Percentiles rank a stretch among this genome's conserved stretches.
Conservation (phyloP, 2,113 vertebrate species). For the Elanoides forficatus region DNA sequence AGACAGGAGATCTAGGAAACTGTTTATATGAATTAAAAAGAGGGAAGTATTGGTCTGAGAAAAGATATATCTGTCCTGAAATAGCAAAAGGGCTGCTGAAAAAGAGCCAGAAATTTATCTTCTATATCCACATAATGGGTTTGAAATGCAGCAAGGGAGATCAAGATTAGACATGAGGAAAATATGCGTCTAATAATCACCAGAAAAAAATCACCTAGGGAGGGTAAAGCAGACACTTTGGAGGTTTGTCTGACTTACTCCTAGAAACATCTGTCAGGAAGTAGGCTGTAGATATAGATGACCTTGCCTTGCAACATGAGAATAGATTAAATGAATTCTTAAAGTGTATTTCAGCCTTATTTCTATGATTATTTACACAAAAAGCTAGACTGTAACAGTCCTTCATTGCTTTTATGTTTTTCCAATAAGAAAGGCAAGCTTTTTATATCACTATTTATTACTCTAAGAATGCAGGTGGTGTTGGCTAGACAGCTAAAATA, state of each 20-base stretch:
- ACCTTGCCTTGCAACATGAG: neutral
- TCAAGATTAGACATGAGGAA: slow-evolving; percentile 23
- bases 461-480: neutral
- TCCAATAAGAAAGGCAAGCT: neutral
- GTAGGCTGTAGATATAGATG: neutral
- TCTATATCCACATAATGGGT: neutral
- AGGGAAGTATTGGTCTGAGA: neutral
- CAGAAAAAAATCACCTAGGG: neutral
- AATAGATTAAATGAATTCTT: neutral
- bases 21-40: neutral
- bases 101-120: neutral
- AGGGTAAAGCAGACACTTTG: neutral
- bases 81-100: neutral
- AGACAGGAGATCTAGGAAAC: neutral
- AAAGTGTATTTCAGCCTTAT: neutral
- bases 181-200: neutral
- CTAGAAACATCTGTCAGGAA: slow-evolving; percentile 42
- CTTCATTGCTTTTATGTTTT: neutral
- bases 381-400: neutral
- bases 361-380: slow-evolving; percentile 10
- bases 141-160: slow-evolving; percentile 8
- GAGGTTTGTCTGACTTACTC: neutral
- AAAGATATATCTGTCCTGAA: neutral
- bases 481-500: neutral
- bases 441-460: neutral